These are phyloP conservation scores for Glandiceps talaboti DNA, from an alignment of 53 echinoderm and acorn worm species.

Conservation along the genomic window DNA sequence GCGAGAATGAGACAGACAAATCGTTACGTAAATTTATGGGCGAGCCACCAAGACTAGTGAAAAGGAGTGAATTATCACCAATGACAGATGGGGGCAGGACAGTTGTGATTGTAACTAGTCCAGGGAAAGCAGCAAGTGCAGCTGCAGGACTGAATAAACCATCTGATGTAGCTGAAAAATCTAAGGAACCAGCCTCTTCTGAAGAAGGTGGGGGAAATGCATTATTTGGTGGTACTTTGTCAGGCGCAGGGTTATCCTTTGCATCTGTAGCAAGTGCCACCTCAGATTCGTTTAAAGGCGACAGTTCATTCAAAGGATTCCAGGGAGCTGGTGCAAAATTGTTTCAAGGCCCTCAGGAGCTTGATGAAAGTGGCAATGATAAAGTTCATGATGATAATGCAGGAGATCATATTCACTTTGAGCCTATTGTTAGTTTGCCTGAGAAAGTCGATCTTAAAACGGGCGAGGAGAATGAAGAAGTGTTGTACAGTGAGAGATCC, in stretches of 20 bases:
- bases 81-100: not conserved
- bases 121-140: not conserved
- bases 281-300: not conserved
- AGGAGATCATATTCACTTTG: not conserved
- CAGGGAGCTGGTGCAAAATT: constrained; percentile 48
- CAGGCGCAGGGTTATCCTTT: not conserved
- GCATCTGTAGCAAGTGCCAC: not conserved
- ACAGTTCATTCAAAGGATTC: not conserved
- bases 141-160: not conserved
- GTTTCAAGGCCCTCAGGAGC: constrained; percentile 15
- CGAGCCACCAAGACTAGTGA: not conserved
- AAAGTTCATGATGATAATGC: not conserved
- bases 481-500: not conserved
- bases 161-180: constrained; percentile 36
- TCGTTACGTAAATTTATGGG: not conserved
- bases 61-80: not conserved
- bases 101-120: not conserved
- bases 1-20: not conserved
- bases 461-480: not conserved
- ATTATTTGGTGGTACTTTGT: not conserved
- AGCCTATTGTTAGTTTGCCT: not conserved
- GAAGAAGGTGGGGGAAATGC: not conserved
- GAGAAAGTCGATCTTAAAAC: not conserved
- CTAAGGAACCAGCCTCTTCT: not conserved
- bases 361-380: constrained; percentile 7